Evolutionary conservation across 2,797 vertebrate species (phyloP), one percentile per base, ranked within the genome.

Genomic region (Thaleichthys pacificus): DNA sequence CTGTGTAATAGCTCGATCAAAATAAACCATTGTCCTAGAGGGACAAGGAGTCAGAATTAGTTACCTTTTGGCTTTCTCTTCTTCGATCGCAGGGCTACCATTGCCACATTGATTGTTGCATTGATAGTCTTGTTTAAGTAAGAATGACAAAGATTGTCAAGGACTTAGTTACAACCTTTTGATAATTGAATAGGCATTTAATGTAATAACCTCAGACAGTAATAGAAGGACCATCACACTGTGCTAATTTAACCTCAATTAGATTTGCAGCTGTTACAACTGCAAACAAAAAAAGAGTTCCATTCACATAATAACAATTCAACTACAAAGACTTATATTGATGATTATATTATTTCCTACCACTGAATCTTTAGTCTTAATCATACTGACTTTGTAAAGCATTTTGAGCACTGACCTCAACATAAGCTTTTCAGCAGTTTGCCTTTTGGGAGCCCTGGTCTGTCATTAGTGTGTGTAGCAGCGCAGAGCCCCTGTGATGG

Each of bases 381-480:
- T 26, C 61, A 63, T 15, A 42, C 30, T 17, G 24, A 24, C 57
- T 60, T 11, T 60, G 35, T 42, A n/a, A 61, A 22, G 56, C 56
- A 47, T 19, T 15, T 49, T 22, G 3, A 56, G 51, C 15, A 8
- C 15, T 56, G 51, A 56, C 51, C 19, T 19, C 15, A 17, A 1
- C 62, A 47, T 62, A 54, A 21, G 7, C 1, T 17, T 47, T 62
- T 66, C 26, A 66, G 69, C 75, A 71, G 30, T 54, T 75, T 68
- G 62, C 30, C 14, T 35, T 64, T 32, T 15, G 61, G 11, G 64
- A 68, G 19, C 60, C 61, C 62, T 57, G 66, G 70, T 54, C 47
- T 80, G 67, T 74, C 72, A 72, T 70, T 69, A 66, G 60, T 69
- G 73, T 17, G 57, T 67, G 51, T 77, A 61, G 42, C 30, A 65